A percentile compares a stretch with the other conserved stretches of the same genome.
phyloP scores from a whole-genome alignment of 2,797 vertebrate species.

The Molothrus ater region DNA sequence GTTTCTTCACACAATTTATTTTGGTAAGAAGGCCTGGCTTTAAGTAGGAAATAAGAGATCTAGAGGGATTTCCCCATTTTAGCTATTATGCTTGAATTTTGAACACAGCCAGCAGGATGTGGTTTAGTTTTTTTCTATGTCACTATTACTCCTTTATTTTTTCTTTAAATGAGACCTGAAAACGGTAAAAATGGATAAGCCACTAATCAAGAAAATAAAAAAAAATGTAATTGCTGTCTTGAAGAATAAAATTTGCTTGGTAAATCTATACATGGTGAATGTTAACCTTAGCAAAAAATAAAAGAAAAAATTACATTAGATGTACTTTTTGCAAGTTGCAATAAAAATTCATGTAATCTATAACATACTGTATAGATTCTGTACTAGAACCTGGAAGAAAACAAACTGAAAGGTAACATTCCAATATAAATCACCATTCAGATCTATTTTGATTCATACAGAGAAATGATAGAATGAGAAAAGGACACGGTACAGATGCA shows the following conservation, averaged over 20 bases:
- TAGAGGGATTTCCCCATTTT: conserved; percentile 47
- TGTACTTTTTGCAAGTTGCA: background rate
- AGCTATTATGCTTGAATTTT: background rate
- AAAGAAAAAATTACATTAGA: background rate
- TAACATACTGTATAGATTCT: background rate
- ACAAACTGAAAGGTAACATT: background rate
- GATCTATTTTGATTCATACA: background rate
- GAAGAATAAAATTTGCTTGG: background rate
- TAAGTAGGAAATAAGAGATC: conserved; percentile 22
- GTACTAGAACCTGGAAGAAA: background rate
- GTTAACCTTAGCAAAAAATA: background rate
- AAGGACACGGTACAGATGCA: background rate
- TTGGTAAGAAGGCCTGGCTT: background rate
- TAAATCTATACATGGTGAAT: background rate
- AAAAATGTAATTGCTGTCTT: background rate
- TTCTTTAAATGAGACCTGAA: background rate
- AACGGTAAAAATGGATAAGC: background rate
- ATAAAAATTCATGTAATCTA: background rate
- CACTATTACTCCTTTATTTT: background rate
- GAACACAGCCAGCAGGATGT: conserved; percentile 20
- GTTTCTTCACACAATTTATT: background rate
- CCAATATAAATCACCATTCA: background rate
- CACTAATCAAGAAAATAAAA: background rate
- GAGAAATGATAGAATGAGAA: background rate
- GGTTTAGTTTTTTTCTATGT: background rate